Base-by-base conservation (phyloP, 2,113 vertebrate genomes). In the Dendropsophus ebraccatus region DNA sequence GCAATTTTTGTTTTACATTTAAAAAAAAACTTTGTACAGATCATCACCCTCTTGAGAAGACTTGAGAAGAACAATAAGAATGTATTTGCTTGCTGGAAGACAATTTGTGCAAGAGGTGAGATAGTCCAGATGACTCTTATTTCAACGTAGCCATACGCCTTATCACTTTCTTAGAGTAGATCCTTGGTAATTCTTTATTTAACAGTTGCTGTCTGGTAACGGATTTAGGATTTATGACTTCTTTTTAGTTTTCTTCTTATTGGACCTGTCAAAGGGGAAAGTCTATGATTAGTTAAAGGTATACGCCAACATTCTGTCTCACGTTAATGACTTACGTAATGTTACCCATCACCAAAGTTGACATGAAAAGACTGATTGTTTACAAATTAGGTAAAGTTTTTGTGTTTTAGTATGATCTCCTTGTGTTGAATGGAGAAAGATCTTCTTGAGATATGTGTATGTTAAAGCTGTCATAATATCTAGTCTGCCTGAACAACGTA, bases 201-300 rank as follows among this genome's bases (percentile, higher is more conserved):
- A 80, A n/a, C 25, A 76, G 73, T 67, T 23, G 5, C 19, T n/a
- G n/a, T n/a, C n/a, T 65, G 56, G 11, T 5, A 2, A 35, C 10
- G 50, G 12, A 60, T 74, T 87, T 87, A 81, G 41, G 77, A 74
- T 58, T 73, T n/a, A 74, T 87, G 85, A 58, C 77, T 87, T 87
- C 85, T 73, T 58, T 52, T 80, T 25, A 74, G 28, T 52, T 87
- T 73, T 50, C 85, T 87, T 50, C 78, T 87, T 21, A 81, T 2
- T 56, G 56, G 54, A 50, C 72, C 83, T 84, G 56, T 47, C 11
- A 50, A 76, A 65, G n/a, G 16, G 11, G 13, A 60, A 47, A 30
- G 23, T 58, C 37, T n/a, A n/a, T 54, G 30, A 25, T 79, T 35
- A 79, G 2, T 37, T 79, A 7, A 35, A 35, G 30, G 23, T 41